Evolutionary conservation across 1,140 invertebrate species (phyloP).

Genomic region (Sipha flava): DNA sequence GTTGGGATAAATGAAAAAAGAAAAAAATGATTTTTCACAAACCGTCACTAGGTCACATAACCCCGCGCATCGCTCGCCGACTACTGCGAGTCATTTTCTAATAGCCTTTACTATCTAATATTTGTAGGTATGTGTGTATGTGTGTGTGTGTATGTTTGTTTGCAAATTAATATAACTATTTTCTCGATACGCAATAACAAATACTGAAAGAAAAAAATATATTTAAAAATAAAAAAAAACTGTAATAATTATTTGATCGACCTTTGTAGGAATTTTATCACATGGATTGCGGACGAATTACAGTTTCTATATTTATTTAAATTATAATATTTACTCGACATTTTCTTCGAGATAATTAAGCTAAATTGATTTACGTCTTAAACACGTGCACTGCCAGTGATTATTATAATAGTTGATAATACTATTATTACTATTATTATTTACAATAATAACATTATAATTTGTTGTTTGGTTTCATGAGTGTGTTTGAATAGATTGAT

Average conservation of each 20-base stretch:
- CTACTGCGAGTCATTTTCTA: too few species aligned
- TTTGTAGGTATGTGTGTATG: neutral
- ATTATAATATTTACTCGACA: neutral
- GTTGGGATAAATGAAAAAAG: too few species aligned
- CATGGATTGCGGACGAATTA: neutral
- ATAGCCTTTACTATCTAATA: neutral
- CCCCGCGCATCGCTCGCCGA: too few species aligned
- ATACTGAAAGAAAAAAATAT: too few species aligned
- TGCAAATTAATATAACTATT: neutral
- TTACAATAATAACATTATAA: too few species aligned
- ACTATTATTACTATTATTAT: neutral
- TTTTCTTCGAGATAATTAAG: neutral
- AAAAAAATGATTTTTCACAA: too few species aligned
- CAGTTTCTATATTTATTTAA: neutral
- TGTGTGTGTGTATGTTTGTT: neutral
- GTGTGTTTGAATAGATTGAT: too few species aligned
- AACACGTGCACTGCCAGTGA: neutral
- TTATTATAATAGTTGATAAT: neutral
- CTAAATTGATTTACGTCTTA: neutral
- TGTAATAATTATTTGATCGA: neutral
- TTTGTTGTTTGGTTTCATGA: neutral
- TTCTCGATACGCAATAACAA: neutral
- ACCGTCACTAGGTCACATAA: too few species aligned
- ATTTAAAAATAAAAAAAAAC: slow-evolving; percentile 1
- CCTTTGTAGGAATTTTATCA: slow-evolving; percentile 11